Percentiles rank a stretch among this genome's conserved stretches.
Conservation (phyloP, 2,888 invertebrate species). For the Torymus aiolomorphi region DNA sequence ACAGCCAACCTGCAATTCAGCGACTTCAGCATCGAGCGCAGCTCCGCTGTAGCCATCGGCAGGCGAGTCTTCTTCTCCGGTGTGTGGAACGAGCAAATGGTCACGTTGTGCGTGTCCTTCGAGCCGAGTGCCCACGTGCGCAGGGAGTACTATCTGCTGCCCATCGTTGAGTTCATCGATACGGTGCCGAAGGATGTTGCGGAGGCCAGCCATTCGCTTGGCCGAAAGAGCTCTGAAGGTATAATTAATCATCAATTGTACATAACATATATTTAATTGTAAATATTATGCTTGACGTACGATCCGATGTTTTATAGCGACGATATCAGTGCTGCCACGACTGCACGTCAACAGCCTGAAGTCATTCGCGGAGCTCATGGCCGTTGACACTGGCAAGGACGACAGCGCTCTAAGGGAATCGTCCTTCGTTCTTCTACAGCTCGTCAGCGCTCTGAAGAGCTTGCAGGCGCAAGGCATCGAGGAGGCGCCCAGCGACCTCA, state of each 20-base stretch:
- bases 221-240: constrained; percentile 84
- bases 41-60: constrained; percentile 79
- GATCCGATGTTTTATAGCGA: constrained; percentile 78
- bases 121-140: constrained; percentile 79
- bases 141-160: constrained; percentile 82
- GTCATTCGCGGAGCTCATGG: constrained; percentile 79
- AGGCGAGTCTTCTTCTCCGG: constrained; percentile 86
- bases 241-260: neutral
- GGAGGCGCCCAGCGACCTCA: constrained; percentile 83
- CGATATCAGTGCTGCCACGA: constrained; percentile 85
- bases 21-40: constrained; percentile 82
- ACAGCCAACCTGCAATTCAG: constrained; percentile 85
- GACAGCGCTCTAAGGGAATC: constrained; percentile 81
- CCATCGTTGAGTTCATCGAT: constrained; percentile 89
- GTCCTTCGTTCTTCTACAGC: constrained; percentile 87
- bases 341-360: constrained; percentile 86
- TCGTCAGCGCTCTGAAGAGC: constrained; percentile 88
- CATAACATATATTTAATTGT: constrained; percentile 1
- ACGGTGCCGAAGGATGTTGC: constrained; percentile 83
- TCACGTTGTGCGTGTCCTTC: constrained; percentile 77
- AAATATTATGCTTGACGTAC: neutral
- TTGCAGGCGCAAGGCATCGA: constrained; percentile 90
- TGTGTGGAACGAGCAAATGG: constrained; percentile 80
- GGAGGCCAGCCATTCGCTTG: constrained; percentile 76
- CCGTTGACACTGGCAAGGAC: constrained; percentile 63